These are phyloP conservation scores for Phocoena sinus DNA, from an alignment of 2,113 vertebrate genomes.

Conservation along the genomic window DNA sequence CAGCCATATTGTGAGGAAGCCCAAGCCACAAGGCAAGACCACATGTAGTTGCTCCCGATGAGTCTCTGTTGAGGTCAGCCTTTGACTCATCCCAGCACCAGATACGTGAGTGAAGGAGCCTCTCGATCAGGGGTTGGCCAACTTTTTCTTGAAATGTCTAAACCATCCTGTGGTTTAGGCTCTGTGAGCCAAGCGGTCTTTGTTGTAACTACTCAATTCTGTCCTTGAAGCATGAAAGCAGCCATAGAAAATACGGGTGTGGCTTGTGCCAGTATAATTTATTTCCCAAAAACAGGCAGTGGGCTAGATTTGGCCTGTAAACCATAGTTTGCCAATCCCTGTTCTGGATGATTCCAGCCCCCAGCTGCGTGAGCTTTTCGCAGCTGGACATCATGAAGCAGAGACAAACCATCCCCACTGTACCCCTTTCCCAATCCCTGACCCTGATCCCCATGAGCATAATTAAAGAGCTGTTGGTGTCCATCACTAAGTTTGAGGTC, in stretches of 20 bases:
- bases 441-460: not conserved
- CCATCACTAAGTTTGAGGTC: not conserved
- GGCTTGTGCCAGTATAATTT: not conserved
- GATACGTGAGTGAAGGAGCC: not conserved
- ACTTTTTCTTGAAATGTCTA: not conserved
- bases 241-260: accelerated
- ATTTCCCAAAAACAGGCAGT: not conserved
- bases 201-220: not conserved
- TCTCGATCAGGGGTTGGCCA: not conserved
- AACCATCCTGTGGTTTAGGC: no score
- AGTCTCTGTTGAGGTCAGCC: not conserved
- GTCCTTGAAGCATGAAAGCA: not conserved
- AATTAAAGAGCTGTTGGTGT: not conserved
- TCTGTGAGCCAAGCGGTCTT: not conserved
- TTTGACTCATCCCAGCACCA: not conserved
- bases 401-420: not conserved
- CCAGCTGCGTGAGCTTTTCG: not conserved
- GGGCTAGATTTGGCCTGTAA: not conserved
- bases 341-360: not conserved
- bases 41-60: accelerated
- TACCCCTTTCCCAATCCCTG: not conserved
- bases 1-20: not conserved
- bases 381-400: not conserved
- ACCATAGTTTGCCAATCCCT: not conserved
- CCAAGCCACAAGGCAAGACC: not conserved